Evolutionary conservation across 2,797 vertebrate genomes (phyloP), one percentile per base, ranked within the genome.

Genomic region (Podarcis lilfordi): DNA sequence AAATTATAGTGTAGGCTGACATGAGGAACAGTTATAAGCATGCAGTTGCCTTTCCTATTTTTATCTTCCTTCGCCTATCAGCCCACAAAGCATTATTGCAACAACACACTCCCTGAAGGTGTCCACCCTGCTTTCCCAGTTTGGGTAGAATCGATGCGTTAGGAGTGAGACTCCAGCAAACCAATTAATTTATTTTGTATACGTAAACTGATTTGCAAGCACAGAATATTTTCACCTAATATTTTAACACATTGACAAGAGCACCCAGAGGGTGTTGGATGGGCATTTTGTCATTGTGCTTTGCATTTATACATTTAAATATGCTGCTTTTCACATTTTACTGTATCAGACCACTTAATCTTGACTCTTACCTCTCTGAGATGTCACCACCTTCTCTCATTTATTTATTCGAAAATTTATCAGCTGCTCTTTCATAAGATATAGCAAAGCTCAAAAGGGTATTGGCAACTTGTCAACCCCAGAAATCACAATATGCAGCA

Each of bases 221-320:
- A 78, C 19, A 78, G 75, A 77, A 68, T 50, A 40, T 50, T 68
- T 79, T 79, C 43, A 79, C n/a, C 50, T 86, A 50, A 45, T 77
- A 79, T 69, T 69, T 69, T 55, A 86, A 79, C 85, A 79, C 50
- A 79, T 69, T 50, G 75, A 66, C 75, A 79, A 55, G 76, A 86
- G n/a, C 2, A 66, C 5, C 59, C 17, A 27, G 43, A 35, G 85
- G 43, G 23, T 78, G n/a, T 66, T 78, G 75, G 19, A 45, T 78
- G 29, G 78, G 29, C n/a, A 78, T 78, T 86, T 55, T 66, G 59
- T 68, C 45, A 66, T 66, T 86, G 61, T 29, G 21, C 64, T 79
- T 68, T 79, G 25, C 69, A 68, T n/a, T 76, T 77, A 64, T 76
- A 40, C 13, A 64, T 76, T 25, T 76, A 64, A 85, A 85, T 86